Percentiles rank a stretch among this genome's conserved stretches.
These are phyloP conservation scores for Lichenostomus cassidix DNA, from an alignment of 2,113 vertebrate species.

Conservation along the genomic window DNA sequence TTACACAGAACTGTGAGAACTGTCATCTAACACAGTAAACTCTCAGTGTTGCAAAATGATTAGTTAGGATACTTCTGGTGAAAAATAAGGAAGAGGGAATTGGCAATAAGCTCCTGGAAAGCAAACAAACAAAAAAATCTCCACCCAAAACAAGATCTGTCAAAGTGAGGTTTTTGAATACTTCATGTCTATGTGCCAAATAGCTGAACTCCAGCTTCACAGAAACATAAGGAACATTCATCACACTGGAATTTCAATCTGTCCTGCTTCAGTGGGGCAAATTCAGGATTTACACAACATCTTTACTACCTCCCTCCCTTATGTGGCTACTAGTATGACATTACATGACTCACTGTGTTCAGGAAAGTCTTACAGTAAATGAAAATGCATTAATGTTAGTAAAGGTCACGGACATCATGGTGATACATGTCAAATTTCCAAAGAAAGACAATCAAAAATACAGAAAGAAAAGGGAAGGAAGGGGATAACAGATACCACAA, in stretches of 20 bases:
- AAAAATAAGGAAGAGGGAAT: neutral
- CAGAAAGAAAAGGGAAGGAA: neutral
- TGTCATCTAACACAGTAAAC: neutral
- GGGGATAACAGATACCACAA: neutral
- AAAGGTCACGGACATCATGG: neutral
- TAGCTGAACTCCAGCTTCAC: neutral
- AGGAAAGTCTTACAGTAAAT: neutral
- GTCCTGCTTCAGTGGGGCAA: neutral
- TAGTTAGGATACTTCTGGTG: neutral
- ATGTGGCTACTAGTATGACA: neutral
- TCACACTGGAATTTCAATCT: neutral
- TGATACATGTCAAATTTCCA: neutral
- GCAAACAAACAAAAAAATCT: neutral
- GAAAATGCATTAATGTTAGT: neutral
- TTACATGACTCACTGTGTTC: neutral
- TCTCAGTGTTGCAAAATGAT: neutral
- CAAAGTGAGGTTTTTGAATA: neutral
- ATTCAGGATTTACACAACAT: neutral
- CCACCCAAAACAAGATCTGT: neutral
- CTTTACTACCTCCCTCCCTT: neutral
- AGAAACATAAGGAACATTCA: neutral
- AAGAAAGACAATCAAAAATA: neutral
- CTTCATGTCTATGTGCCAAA: neutral
- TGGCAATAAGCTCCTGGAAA: neutral
- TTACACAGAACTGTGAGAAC: neutral